Percentiles rank a stretch among this genome's conserved stretches.
Conservation (phyloP, 2,888 invertebrate genomes). For the Leptinotarsa tumamoca region DNA sequence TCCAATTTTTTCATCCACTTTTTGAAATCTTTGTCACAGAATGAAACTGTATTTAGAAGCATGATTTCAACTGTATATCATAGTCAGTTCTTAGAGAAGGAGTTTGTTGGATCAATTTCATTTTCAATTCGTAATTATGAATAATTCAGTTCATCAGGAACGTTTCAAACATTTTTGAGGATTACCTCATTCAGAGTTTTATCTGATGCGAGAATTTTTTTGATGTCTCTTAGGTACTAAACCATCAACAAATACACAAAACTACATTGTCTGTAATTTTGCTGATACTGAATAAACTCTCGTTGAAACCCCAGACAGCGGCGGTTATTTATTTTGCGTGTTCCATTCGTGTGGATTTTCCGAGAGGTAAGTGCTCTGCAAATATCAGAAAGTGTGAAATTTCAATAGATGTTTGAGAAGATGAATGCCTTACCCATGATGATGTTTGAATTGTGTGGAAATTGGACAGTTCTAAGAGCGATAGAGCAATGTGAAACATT, state of each 20-base stretch:
- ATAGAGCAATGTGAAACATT: too few relatives aligned
- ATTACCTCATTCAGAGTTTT: too few relatives aligned
- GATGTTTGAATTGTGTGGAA: not conserved
- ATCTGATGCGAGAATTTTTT: too few relatives aligned
- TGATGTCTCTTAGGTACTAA: not conserved
- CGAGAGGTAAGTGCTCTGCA: not conserved
- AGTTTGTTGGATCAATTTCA: too few relatives aligned
- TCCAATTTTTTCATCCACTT: too few relatives aligned
- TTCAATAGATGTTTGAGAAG: not conserved
- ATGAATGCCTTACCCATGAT: not conserved
- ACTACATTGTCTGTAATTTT: not conserved
- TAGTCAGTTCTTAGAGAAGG: too few relatives aligned
- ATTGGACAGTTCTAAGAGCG: not conserved
- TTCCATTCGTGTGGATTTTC: not conserved
- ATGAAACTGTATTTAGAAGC: too few relatives aligned
- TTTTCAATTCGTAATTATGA: too few relatives aligned
- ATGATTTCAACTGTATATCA: too few relatives aligned
- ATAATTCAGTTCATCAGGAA: too few relatives aligned
- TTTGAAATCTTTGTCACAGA: too few relatives aligned
- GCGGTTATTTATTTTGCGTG: not conserved
- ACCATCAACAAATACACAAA: not conserved
- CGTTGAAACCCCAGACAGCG: not conserved
- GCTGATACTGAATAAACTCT: not conserved
- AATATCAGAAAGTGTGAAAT: not conserved
- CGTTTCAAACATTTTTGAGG: too few relatives aligned